phyloP scores from a whole-genome alignment of 92 coral and sea anemone genomes.

The Anthopleura xanthogrammica region DNA sequence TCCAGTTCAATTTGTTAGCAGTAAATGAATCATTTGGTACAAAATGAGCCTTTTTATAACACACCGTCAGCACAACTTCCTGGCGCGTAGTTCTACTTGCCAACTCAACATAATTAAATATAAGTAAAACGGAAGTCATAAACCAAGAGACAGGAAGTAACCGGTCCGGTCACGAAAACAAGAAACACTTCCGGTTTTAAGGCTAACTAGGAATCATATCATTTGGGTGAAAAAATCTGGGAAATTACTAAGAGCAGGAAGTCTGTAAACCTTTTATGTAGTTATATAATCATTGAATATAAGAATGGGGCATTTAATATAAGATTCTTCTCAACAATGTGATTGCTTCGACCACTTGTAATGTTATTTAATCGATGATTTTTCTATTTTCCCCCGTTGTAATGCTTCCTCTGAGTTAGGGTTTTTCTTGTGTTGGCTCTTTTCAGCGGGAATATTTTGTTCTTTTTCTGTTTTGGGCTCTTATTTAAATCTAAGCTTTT shows the following conservation, averaged over 20 bases:
- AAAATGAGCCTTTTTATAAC: neutral
- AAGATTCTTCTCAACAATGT: too few species aligned
- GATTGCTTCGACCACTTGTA: too few species aligned
- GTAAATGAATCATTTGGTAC: neutral
- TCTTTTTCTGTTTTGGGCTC: too few species aligned
- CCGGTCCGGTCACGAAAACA: neutral
- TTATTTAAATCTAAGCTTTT: too few species aligned
- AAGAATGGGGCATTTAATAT: too few species aligned
- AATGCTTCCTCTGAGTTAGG: too few species aligned
- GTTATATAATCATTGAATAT: too few species aligned
- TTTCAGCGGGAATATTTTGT: too few species aligned
- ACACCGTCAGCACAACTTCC: neutral
- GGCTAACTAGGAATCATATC: neutral
- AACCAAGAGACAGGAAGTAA: neutral
- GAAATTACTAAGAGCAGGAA: conserved; percentile 1
- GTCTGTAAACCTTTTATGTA: neutral
- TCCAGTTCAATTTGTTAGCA: neutral
- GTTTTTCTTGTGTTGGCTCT: too few species aligned
- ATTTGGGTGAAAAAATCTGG: neutral
- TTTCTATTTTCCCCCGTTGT: too few species aligned
- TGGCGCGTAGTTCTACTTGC: neutral
- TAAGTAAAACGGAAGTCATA: neutral
- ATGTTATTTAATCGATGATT: too few species aligned
- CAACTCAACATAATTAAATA: neutral
- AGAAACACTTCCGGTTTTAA: neutral